Evolutionary conservation across 2,888 invertebrate species (phyloP).

Genomic region (Diaperis boleti): DNA sequence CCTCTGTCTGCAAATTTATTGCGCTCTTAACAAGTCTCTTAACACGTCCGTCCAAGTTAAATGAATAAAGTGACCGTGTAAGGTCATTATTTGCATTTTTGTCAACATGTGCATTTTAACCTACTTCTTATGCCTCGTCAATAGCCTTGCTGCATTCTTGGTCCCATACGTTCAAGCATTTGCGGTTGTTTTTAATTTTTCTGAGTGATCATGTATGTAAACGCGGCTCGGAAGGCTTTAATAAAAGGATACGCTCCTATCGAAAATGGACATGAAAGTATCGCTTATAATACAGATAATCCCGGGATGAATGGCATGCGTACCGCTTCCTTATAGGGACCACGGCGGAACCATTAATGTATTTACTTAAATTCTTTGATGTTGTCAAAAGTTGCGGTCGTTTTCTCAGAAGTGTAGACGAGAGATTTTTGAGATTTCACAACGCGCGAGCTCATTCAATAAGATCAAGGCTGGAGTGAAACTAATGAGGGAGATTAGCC

Average conservation of each 20-base stretch:
- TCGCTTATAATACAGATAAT: slow-evolving; percentile 24
- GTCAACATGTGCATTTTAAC: slow-evolving; percentile 45
- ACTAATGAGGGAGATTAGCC: slow-evolving; percentile 14
- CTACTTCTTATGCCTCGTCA: slow-evolving; percentile 40
- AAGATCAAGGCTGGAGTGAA: slow-evolving; percentile 20
- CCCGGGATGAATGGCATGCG: slow-evolving; percentile 29
- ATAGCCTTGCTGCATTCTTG: slow-evolving; percentile 38
- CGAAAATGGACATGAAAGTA: slow-evolving; percentile 40
- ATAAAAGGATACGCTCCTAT: slow-evolving; percentile 28
- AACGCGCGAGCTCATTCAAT: slow-evolving; percentile 5
- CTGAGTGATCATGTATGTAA: slow-evolving; percentile 12
- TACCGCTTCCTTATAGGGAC: slow-evolving; percentile 30
- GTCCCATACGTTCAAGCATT: slow-evolving; percentile 29
- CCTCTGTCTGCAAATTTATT: slow-evolving; percentile 13
- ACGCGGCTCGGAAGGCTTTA: slow-evolving; percentile 28
- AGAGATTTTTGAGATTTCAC: neutral
- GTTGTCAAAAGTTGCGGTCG: slow-evolving; percentile 4
- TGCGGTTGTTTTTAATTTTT: slow-evolving; percentile 36
- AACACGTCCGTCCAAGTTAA: slow-evolving; percentile 23
- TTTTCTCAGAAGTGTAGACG: slow-evolving; percentile 6
- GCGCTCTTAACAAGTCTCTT: slow-evolving; percentile 25
- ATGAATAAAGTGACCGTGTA: slow-evolving; percentile 14
- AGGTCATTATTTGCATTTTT: slow-evolving; percentile 38
- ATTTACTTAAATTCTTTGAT: slow-evolving; percentile 20
- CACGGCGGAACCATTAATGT: slow-evolving; percentile 21